Evolutionary conservation across 2,113 vertebrate species (phyloP).

Genomic region (Brachypodius melanocephalos): DNA sequence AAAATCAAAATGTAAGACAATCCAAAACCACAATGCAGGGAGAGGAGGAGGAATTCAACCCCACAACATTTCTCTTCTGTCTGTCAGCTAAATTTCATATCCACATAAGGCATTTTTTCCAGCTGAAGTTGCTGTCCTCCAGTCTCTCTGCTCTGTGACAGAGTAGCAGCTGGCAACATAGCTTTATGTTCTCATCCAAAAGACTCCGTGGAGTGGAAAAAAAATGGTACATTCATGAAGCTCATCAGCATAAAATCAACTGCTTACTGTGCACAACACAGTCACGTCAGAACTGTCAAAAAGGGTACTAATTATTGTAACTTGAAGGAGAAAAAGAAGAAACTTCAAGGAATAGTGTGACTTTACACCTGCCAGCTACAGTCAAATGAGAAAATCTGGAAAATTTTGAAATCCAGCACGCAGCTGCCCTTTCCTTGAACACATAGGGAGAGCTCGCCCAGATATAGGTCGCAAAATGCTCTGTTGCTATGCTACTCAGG

Average conservation of each 20-base stretch:
- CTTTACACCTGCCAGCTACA: slow-evolving; percentile 20
- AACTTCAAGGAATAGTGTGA: background rate
- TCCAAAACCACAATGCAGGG: background rate
- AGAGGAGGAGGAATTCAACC: background rate
- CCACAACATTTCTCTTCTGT: background rate
- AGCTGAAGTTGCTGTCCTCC: slow-evolving; percentile 14
- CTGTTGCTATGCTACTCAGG: slow-evolving; percentile 38
- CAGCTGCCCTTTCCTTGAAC: slow-evolving; percentile 38
- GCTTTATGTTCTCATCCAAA: slow-evolving; percentile 34
- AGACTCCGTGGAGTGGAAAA: background rate
- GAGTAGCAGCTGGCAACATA: slow-evolving; percentile 38
- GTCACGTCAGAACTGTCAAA: background rate
- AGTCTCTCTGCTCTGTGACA: background rate
- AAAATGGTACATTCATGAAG: slow-evolving; percentile 17
- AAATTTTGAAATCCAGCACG: background rate
- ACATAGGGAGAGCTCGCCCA: background rate
- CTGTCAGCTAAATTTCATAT: slow-evolving; percentile 14
- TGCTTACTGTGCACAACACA: slow-evolving; percentile 33
- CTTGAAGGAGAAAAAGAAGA: background rate
- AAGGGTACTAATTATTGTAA: slow-evolving; percentile 22
- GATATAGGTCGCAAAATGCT: slow-evolving; percentile 15
- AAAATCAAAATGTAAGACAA: background rate
- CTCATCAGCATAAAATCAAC: slow-evolving; percentile 25
- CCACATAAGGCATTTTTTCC: background rate
- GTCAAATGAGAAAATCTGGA: background rate